A percentile compares a stretch with the other conserved stretches of the same genome.
phyloP scores from a whole-genome alignment of 2,797 vertebrate species.

The Chaetophractus vellerosus region DNA sequence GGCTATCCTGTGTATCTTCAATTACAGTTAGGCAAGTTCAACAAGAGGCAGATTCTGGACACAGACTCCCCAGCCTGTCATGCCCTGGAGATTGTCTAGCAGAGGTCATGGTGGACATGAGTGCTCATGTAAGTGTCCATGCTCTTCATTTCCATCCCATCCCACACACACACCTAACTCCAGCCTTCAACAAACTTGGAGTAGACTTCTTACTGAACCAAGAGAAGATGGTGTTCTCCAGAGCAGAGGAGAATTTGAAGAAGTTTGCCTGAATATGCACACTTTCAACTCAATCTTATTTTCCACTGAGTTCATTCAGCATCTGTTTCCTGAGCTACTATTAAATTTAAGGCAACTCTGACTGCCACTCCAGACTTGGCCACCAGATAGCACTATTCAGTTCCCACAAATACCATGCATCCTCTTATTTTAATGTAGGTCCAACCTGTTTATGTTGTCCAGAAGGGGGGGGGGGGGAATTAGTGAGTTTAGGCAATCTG shows the following conservation, averaged over 20 bases:
- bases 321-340: neutral
- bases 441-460: neutral
- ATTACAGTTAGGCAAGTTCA: neutral
- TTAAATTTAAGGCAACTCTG: neutral
- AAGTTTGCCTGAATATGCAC: rapidly evolving
- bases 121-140: neutral
- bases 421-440: no score
- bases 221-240: neutral
- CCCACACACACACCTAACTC: no score
- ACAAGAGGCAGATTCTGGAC: neutral
- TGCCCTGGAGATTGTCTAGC: neutral
- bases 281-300: neutral
- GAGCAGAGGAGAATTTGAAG: neutral
- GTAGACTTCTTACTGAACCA: neutral
- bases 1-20: no score
- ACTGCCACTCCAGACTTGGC: neutral
- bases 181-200: no score
- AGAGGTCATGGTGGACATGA: neutral
- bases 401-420: no score
- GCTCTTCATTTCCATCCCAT: neutral
- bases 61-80: neutral
- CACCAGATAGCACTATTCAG: neutral
- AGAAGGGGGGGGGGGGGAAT: neutral
- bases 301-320: neutral
- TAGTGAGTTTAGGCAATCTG: neutral